Evolutionary conservation across 2,113 vertebrate species (phyloP).

Genomic region (Gnathonemus echidnorhynchus): DNA sequence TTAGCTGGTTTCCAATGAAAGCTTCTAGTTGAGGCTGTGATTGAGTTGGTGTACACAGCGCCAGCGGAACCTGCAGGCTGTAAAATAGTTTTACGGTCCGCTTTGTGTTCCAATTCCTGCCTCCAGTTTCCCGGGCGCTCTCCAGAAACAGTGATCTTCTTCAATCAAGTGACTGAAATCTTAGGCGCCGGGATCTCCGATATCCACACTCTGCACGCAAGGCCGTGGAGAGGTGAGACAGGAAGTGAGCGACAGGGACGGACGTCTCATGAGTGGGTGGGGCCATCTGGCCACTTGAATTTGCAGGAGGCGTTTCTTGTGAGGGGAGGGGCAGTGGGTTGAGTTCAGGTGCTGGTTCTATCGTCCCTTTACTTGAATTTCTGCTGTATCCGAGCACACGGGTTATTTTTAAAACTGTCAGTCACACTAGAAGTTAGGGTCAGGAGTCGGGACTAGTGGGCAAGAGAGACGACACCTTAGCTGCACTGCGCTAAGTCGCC

Average conservation of each 20-base stretch:
- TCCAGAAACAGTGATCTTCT: background rate
- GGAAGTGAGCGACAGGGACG: background rate
- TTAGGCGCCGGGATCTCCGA: background rate
- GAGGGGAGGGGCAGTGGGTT: background rate
- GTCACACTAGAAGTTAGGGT: background rate
- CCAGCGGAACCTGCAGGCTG: background rate
- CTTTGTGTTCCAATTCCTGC: background rate
- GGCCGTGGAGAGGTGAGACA: background rate
- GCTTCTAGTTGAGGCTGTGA: background rate
- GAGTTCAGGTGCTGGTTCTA: background rate
- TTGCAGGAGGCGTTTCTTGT: background rate
- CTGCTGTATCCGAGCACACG: background rate
- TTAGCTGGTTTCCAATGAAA: background rate
- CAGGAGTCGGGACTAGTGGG: background rate
- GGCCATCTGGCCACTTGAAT: background rate
- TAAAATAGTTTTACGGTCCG: background rate
- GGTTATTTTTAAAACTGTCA: background rate
- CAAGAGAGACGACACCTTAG: background rate
- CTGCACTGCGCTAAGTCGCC: background rate
- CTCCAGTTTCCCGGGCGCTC: background rate
- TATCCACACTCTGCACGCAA: background rate
- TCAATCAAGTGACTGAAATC: background rate
- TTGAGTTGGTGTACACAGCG: background rate
- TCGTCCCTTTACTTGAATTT: background rate
- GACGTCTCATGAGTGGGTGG: background rate